Percentiles rank a stretch among this genome's conserved stretches.
Evolutionary conservation across 2,797 vertebrate species (phyloP).

Genomic region (Brachyalestes nurse): DNA sequence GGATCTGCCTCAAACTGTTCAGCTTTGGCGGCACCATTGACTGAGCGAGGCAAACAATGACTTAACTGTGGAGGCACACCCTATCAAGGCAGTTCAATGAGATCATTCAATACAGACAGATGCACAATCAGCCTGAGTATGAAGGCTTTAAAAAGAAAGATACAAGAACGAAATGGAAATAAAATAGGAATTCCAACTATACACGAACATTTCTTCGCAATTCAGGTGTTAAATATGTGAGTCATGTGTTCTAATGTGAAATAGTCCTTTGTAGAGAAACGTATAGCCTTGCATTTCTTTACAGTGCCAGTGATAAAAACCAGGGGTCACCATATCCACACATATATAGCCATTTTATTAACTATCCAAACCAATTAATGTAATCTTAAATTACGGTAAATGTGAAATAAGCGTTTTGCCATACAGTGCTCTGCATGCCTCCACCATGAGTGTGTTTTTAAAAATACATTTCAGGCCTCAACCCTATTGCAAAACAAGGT

Average conservation of each 20-base stretch:
- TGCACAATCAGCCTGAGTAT: conserved; percentile 2
- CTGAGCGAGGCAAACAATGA: conserved; percentile 32
- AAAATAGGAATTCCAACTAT: neutral
- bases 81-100: conserved; percentile 21
- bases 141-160: conserved; percentile 2
- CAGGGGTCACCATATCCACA: neutral
- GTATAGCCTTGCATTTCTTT: neutral
- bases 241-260: neutral
- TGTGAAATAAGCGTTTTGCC: neutral
- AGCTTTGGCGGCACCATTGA: conserved; percentile 14
- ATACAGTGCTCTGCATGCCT: neutral
- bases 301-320: neutral
- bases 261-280: conserved; percentile 2
- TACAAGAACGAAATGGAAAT: neutral
- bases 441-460: neutral
- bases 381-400: neutral
- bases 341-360: neutral
- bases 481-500: no score
- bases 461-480: neutral
- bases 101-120: conserved; percentile 20
- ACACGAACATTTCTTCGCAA: neutral
- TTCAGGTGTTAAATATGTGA: neutral
- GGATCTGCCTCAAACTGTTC: conserved; percentile 20
- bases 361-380: neutral
- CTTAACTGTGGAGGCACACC: conserved; percentile 1